Conservation (phyloP, 2,888 invertebrate species). For the Xanthorhoe spadicearia region DNA sequence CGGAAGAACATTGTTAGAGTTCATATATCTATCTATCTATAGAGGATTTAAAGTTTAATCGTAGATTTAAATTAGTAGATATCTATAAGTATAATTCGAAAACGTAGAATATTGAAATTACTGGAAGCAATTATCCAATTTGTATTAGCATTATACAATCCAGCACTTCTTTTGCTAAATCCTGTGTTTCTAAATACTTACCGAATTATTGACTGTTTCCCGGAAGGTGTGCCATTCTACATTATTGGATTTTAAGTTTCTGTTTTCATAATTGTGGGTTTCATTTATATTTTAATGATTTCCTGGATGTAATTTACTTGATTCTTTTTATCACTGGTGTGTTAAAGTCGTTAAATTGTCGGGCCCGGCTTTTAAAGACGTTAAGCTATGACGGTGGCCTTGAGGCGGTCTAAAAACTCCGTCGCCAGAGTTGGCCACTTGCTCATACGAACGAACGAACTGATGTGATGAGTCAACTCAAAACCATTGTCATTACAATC, state of each 20-base stretch:
- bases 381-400: too few relatives aligned
- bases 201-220: constrained; percentile 13
- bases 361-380: too few relatives aligned
- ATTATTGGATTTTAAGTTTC: constrained; percentile 1
- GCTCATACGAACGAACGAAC: too few relatives aligned
- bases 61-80: too few relatives aligned
- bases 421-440: background rate
- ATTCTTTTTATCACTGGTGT: too few relatives aligned
- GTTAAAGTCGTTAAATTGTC: too few relatives aligned
- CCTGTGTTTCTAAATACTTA: constrained; percentile 23
- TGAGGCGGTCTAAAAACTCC: background rate
- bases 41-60: too few relatives aligned
- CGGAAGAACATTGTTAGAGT: too few relatives aligned
- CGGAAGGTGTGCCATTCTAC: constrained; percentile 13
- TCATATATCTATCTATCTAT: too few relatives aligned
- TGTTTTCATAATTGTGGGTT: background rate
- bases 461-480: background rate
- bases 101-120: constrained; percentile 2
- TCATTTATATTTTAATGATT: background rate
- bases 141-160: too few relatives aligned
- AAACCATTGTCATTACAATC: background rate
- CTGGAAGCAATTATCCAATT: constrained; percentile 4
- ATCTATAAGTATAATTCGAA: too few relatives aligned
- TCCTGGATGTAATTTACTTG: background rate
- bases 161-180: constrained; percentile 9